Percentiles rank a stretch among this genome's conserved stretches.
phyloP scores from a whole-genome alignment of 2,113 vertebrate species.

The Pipra filicauda region DNA sequence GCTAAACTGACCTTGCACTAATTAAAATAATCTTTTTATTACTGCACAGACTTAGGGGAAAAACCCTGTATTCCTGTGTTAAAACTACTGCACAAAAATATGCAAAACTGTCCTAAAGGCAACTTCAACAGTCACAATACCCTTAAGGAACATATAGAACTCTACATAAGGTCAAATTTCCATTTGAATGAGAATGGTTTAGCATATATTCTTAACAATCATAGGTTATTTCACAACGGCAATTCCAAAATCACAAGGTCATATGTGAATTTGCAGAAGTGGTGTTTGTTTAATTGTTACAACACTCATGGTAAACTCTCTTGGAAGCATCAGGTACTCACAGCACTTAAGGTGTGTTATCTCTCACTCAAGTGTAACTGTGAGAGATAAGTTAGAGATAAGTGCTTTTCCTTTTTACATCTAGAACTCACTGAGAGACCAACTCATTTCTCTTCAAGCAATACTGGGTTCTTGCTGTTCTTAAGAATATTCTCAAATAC shows the following conservation, averaged over 20 bases:
- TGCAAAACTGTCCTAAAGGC: not conserved
- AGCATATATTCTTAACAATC: not conserved
- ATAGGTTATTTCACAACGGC: not conserved
- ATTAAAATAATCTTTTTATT: conserved; percentile 3
- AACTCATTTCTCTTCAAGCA: not conserved
- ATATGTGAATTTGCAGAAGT: not conserved
- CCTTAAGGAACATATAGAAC: not conserved
- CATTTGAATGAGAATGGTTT: not conserved
- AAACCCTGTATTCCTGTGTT: not conserved
- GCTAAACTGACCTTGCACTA: not conserved
- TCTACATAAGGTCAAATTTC: not conserved
- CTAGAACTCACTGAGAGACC: not conserved
- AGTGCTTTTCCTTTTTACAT: not conserved
- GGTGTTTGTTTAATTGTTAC: not conserved
- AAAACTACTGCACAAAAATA: not conserved
- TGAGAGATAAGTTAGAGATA: not conserved
- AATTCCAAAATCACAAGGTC: not conserved
- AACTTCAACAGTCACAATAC: not conserved
- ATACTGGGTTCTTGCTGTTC: not conserved
- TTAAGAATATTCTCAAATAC: not conserved
- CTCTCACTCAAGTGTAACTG: not conserved
- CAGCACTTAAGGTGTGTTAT: not conserved
- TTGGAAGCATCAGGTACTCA: not conserved
- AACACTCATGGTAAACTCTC: not conserved
- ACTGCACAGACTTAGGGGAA: not conserved